Evolutionary conservation across 2,113 vertebrate genomes (phyloP), one percentile per base, ranked within the genome.

Genomic region (Symphodus melops): DNA sequence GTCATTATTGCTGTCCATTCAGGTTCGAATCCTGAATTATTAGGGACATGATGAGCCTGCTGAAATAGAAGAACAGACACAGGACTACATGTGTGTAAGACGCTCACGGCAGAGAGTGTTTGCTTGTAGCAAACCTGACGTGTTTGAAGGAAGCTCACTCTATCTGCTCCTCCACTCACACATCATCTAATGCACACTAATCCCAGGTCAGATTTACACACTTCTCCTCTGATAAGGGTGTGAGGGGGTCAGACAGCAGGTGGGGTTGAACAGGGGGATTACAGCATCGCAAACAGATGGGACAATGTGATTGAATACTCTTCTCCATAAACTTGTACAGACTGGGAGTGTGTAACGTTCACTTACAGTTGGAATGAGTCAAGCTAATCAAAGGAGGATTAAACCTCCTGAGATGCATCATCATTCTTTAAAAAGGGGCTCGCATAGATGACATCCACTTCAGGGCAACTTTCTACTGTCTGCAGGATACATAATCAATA

Each of bases 271-370:
- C 16, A 17, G 41, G 37, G 28, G 39, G 78, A 78, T 75, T 75
- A 68, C 13, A 48, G 46, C 46, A 63, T 25, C 14, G 59, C 41
- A 59, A 82, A 59, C 82, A 85, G 72, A 79, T 69, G 62, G 79
- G 72, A 67, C 41, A n/a, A 28, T 42, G 19, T 20, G 61, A 68
- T 48, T 72, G 14, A 53, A 67, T n/a, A 28, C 70, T 37, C 12
- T 5, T n/a, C n/a, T n/a, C n/a, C n/a, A n/a, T n/a, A 23, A 10
- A 42, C 20, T 48, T 11, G 10, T 21, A 28, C 23, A 63, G 49
- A 48, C 19, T 53, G 39, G 7, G 1, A 2, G 20, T 51, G 48
- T 51, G 48, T n/a, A n/a, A 51, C 48, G 9, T 2, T 51, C 8
- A n/a, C n/a, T n/a, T n/a, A n/a, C n/a, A n/a, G n/a, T n/a, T 48